Percentiles rank a stretch among this genome's conserved stretches.
Conservation (phyloP, 1,140 invertebrate genomes). For the Panulirus ornatus region DNA sequence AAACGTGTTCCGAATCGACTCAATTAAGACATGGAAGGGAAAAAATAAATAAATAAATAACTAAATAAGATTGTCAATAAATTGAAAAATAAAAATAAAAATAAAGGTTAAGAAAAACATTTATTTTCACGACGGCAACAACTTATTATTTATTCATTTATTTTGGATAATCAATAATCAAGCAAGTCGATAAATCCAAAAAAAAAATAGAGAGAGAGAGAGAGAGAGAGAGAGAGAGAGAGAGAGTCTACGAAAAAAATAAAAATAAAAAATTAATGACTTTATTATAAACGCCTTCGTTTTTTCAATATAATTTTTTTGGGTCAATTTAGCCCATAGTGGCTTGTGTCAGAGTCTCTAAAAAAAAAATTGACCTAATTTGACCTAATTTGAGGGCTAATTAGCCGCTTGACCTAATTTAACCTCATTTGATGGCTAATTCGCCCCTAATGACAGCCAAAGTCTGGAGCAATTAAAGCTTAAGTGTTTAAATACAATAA, state of each 20-base stretch:
- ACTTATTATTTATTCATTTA: background rate
- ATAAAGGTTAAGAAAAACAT: background rate
- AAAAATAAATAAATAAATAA: background rate
- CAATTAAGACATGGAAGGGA: background rate
- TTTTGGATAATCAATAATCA: background rate
- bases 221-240: conserved; percentile 6
- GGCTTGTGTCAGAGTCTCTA: background rate
- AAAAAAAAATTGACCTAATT: background rate
- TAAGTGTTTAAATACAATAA: too few species aligned
- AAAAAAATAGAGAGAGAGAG: background rate
- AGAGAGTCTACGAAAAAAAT: background rate
- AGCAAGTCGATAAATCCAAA: background rate
- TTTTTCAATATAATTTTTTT: background rate
- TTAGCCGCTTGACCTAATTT: too few species aligned
- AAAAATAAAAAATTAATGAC: background rate
- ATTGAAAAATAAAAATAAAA: background rate
- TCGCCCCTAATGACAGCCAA: background rate
- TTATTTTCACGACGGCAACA: background rate
- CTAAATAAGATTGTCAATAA: background rate
- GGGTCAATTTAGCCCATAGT: background rate
- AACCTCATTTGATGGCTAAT: too few species aligned
- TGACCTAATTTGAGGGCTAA: background rate
- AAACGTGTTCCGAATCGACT: too few species aligned
- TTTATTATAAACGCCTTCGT: background rate
- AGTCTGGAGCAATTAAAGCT: too few species aligned